Conservation (phyloP, 2,888 invertebrate genomes). For the Eupithecia inturbata region DNA sequence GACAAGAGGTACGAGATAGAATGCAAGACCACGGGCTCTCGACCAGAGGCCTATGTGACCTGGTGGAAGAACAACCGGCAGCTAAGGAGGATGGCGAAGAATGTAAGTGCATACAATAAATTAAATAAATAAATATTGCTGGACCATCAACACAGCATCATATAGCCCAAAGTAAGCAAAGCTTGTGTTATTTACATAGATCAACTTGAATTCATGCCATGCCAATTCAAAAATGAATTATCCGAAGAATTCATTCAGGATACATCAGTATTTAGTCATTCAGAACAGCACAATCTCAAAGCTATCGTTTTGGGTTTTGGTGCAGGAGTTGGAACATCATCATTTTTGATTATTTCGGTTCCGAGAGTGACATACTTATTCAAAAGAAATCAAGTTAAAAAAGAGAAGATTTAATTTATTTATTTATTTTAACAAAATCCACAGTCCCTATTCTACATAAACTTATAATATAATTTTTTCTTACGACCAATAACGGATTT, state of each 20-base stretch:
- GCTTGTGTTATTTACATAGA: neutral
- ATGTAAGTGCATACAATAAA: conserved; percentile 84
- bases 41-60: conserved; percentile 92
- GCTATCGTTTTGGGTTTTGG: neutral
- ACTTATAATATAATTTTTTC: too few relatives aligned
- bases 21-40: conserved; percentile 93
- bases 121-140: neutral
- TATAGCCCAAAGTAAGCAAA: too few relatives aligned
- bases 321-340: neutral
- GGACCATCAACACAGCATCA: neutral
- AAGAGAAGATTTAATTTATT: too few relatives aligned
- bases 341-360: neutral
- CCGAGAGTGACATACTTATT: neutral
- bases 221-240: neutral
- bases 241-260: neutral
- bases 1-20: conserved; percentile 94
- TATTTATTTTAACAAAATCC: too few relatives aligned
- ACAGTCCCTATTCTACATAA: too few relatives aligned
- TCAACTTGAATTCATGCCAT: neutral
- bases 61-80: conserved; percentile 96
- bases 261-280: too few relatives aligned
- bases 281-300: neutral
- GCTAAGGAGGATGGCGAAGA: conserved; percentile 91
- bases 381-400: neutral
- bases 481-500: too few relatives aligned